Base-by-base conservation (phyloP, 2,797 vertebrate genomes). In the Macropus fuliginosus region DNA sequence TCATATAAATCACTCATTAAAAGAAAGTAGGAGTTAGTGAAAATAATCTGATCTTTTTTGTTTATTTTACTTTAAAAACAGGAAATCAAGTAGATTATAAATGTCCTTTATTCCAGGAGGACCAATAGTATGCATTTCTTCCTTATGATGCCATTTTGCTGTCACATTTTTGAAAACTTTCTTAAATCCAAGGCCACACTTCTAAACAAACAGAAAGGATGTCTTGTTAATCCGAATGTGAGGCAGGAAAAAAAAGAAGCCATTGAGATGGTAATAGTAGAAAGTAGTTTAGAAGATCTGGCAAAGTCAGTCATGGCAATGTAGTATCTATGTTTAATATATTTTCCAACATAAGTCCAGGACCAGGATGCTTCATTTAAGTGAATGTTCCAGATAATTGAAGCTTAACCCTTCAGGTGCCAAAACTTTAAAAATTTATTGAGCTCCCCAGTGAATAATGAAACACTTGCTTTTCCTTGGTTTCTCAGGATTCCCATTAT, bases 21-120 rank as follows among this genome's bases (percentile, higher is more conserved):
- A 81, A 81, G 40, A 81, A 81, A 74, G 18, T 46, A 27, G 40
- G 40, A 81, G 24, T 46, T 2, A 27, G 40, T 81, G 8, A 27
- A 46, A 87, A 59, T 91, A 96, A 94, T 29, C 40, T 95, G 55
- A 56, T 46, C 94, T 96, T 95, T 95, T 93, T 93, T 94, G 87
- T 87, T 92, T 89, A 92, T 24, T 96, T 96, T 96, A 6, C 62
- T 66, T 66, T 66, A n/a, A 81, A 96, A 54, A 92, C 54, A 93
- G 90, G 31, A 66, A 95, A 94, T 92, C 92, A 74, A 95, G 57
- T 94, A 46, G 91, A 94, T 96, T 96, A 74, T 94, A 93, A 87
- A 66, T n/a, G 27, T 94, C 97, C 52, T 97, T 54, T 90, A 34
- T 95, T 52, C 92, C 94, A 95, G 91, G n/a, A 96, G 40, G 56